Base-by-base conservation (phyloP, 2,113 vertebrate species). In the Rissa tridactyla region DNA sequence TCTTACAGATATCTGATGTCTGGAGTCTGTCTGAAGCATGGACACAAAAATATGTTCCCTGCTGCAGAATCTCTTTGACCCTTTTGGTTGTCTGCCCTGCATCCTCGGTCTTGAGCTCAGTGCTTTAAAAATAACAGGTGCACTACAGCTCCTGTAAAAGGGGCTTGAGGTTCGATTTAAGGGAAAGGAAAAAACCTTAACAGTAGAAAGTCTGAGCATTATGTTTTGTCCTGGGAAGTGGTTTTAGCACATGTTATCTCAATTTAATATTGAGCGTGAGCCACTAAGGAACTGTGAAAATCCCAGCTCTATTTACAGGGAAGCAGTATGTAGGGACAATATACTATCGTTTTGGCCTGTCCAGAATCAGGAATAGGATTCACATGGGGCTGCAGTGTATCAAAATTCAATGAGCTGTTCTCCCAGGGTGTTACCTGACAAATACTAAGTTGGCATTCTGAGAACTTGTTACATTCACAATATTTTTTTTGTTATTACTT, bases 1-100 rank as follows among this genome's bases (percentile, higher is more conserved):
- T 96, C 70, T 91, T 85, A 57, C 13, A 87, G 58, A 82, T 92
- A 72, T 54, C 95, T 85, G 81, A 90, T 30, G 54, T 94, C 91
- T 95, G 73, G 73, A 89, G 7, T 46, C 34, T 77, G 58, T 95
- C 95, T 92, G 83, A 95, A 62, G 27, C 54, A 69, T 25, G 73
- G 73, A 62, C 25, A 70, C 30, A 90, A 82, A 94, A 79, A 14
- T 26, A 34, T 5, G 4, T 38, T 89, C n/a, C 36, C 36, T 73
- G 22, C 21, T 92, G 34, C 46, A 76, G 83, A 64, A 72, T 40
- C 36, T 79, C 2, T 84, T 68, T 92, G 66, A 92, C 62, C 61
- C 62, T 82, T 87, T 77, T 55, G n/a, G 58, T 54, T 65, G 49
- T 82, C 81, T 91, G 54, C 40, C 79, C 15, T 25, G 23, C 46